These are phyloP conservation scores for Ariopsis seemanni DNA, from an alignment of 2,113 vertebrate genomes.

Conservation along the genomic window DNA sequence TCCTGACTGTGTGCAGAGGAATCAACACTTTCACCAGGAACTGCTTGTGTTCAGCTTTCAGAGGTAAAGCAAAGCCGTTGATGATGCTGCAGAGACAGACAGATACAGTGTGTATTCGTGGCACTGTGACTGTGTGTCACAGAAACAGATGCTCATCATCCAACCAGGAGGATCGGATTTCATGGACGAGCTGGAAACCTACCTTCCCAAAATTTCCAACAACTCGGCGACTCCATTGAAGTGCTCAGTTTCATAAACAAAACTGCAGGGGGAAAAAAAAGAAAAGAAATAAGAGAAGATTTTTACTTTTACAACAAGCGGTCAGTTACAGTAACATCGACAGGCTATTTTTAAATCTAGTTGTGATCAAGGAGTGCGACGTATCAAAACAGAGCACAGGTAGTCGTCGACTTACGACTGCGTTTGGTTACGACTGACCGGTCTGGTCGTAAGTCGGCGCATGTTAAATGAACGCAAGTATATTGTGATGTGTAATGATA, in stretches of 20 bases:
- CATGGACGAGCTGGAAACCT: slow-evolving; percentile 52
- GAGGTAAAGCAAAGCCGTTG: slow-evolving; percentile 98
- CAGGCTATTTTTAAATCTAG: no score
- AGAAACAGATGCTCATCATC: not conserved
- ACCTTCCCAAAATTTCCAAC: slow-evolving; percentile 99
- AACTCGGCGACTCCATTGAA: slow-evolving; percentile 98
- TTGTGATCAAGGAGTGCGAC: no score
- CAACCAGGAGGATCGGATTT: not conserved
- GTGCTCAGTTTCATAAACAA: slow-evolving; percentile 99
- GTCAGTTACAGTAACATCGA: no score
- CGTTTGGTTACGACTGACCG: no score
- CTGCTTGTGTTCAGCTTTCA: slow-evolving; percentile 99
- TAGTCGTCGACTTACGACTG: no score
- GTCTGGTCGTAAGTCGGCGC: no score
- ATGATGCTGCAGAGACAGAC: slow-evolving; percentile 83
- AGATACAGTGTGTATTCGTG: not conserved
- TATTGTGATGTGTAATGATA: no score
- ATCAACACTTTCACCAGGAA: slow-evolving; percentile 99
- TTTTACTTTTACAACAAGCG: not conserved
- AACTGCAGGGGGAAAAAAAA: slow-evolving; percentile 74
- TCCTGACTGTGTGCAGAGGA: slow-evolving; percentile 96
- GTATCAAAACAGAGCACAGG: no score
- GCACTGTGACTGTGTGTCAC: not conserved
- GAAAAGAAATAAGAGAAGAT: not conserved
- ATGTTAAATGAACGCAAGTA: no score